phyloP scores from a whole-genome alignment of 2,888 invertebrate genomes.

The Smittia aterrima region DNA sequence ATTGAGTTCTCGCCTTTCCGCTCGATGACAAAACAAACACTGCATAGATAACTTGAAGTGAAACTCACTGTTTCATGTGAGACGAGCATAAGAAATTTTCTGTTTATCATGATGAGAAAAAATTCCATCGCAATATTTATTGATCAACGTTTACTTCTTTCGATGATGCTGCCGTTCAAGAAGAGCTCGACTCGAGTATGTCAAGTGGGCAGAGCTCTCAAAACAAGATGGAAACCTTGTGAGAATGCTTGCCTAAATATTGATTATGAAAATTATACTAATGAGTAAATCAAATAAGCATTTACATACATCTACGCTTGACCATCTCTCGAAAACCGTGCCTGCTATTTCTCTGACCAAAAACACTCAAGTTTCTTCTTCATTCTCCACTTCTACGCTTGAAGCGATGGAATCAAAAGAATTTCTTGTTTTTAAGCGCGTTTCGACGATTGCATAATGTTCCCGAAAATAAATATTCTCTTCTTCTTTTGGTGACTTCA shows the following conservation, averaged over 20 bases:
- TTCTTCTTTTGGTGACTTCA: not conserved
- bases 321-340: not conserved
- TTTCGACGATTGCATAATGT: constrained; percentile 16
- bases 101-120: constrained; percentile 2
- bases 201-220: not conserved
- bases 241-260: constrained; percentile 31
- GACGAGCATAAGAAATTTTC: not conserved
- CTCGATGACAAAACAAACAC: not conserved
- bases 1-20: not conserved
- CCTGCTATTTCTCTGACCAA: constrained; percentile 16
- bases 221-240: constrained; percentile 17
- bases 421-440: constrained; percentile 7
- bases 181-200: not conserved
- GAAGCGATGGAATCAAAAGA: not conserved
- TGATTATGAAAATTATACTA: constrained; percentile 35
- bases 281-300: constrained; percentile 36
- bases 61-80: not conserved
- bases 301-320: constrained; percentile 24
- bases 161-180: not conserved
- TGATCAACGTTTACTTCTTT: not conserved
- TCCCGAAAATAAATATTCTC: constrained; percentile 4
- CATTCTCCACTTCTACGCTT: not conserved
- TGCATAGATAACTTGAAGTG: not conserved
- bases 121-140: not conserved
- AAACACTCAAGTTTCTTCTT: constrained; percentile 9